Base-by-base conservation (phyloP, 2,888 invertebrate genomes). In the Cerastis rubricosa region DNA sequence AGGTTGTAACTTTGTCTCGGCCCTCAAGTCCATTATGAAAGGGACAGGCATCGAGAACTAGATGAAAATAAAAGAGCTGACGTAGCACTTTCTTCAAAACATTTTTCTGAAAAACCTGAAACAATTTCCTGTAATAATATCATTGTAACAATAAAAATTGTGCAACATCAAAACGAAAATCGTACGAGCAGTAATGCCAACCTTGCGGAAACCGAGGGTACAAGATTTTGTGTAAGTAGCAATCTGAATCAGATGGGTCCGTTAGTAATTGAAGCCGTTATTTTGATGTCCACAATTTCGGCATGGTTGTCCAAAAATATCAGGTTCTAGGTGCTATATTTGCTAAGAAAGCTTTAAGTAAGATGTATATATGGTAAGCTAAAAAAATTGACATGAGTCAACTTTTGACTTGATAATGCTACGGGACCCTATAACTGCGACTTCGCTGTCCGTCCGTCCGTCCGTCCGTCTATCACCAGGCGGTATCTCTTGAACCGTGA, bases 221-320 rank as follows among this genome's bases (percentile, higher is more conserved):
- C 2, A 40, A 78, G 17, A 81, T 67, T 78, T 63, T 73, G 45
- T 71, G n/a, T 47, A 70, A 47, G 79, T 70, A 14, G 63, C 67
- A 59, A 81, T 78, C 71, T 40, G 35, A 35, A 61, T 66, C 43
- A 22, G 9, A 83, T 78, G 61, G 61, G n/a, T 22, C 12, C n/a
- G 45, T 22, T 14, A 40, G 54, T 63, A 67, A 81, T 70, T 49
- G 54, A 25, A 61, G 22, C 57, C 40, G 3, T 54, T 45, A 2
- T 54, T 47, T 29, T 17, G 59, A 49, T 61, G 57, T 63, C 54
- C 54, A 83, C 64, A 49, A 54, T 67, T 49, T 72, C 61, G 68
- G 11, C 25, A n/a, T n/a, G 3, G 25, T 57, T 43, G 6, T 54
- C 19, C 0, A 2, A 19, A 66, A 65, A 29, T 9, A 25, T 49